phyloP scores from a whole-genome alignment of 2,797 vertebrate genomes.

The Amazona finschi region DNA sequence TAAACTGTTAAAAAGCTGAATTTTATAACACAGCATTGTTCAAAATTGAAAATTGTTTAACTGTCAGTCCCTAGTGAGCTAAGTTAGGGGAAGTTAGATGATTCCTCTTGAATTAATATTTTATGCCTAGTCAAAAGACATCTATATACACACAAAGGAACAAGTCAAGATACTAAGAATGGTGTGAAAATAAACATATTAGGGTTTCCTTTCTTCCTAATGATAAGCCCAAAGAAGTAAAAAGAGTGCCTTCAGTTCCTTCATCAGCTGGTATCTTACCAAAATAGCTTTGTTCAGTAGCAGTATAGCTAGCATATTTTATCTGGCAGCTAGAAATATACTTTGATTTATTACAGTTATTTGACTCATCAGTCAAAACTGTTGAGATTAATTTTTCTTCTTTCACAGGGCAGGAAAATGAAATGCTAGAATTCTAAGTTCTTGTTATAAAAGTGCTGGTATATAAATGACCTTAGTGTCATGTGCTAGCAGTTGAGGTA shows the following conservation, averaged over 20 bases:
- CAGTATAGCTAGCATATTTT: background rate
- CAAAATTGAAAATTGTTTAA: background rate
- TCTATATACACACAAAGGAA: background rate
- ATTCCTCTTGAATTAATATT: background rate
- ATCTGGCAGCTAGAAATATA: slow-evolving; percentile 22
- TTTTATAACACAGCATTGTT: background rate
- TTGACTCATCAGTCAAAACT: slow-evolving; percentile 29
- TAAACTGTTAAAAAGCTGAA: background rate
- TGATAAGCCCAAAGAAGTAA: background rate
- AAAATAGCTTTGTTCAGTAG: background rate
- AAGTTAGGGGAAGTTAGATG: background rate
- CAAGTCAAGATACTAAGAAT: background rate
- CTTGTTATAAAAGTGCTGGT: background rate
- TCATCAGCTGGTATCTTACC: background rate
- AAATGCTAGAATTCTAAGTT: slow-evolving; percentile 8
- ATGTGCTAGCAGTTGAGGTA: background rate
- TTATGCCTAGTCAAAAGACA: background rate
- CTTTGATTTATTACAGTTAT: slow-evolving; percentile 17
- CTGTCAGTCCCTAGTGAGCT: background rate
- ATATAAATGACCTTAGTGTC: background rate
- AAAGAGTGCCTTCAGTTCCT: background rate
- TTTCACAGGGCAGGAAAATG: slow-evolving; percentile 10
- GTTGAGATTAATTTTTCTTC: background rate
- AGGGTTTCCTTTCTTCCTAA: background rate
- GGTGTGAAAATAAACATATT: background rate